Conservation (phyloP, 1,140 invertebrate genomes). For the Solen grandis region DNA sequence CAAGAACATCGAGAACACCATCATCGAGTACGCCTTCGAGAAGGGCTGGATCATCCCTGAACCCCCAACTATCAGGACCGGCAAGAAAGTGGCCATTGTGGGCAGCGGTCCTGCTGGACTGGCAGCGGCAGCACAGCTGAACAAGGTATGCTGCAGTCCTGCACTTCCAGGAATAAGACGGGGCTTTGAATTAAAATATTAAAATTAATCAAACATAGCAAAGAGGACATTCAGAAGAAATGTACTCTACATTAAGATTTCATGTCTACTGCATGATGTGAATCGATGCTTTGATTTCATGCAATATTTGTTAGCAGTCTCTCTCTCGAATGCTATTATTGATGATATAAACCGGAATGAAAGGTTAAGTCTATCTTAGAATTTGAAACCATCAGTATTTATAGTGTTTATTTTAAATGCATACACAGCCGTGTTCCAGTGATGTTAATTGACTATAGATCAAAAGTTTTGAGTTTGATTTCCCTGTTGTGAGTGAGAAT, state of each 20-base stretch:
- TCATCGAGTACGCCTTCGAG: conserved; percentile 99
- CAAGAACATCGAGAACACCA: conserved; percentile 99
- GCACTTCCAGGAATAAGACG: background rate
- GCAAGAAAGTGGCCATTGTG: conserved; percentile 94
- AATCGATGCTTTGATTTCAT: background rate
- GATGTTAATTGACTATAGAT: too few species aligned
- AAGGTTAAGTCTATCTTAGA: too few species aligned
- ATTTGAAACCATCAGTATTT: too few species aligned
- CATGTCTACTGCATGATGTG: background rate
- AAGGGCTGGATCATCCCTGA: conserved; percentile 94
- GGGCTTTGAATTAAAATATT: background rate
- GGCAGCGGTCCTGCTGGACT: conserved; percentile 97
- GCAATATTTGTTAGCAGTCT: too few species aligned
- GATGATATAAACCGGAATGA: too few species aligned
- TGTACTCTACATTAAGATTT: background rate
- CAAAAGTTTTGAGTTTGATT: too few species aligned
- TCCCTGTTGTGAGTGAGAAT: too few species aligned
- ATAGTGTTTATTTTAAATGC: too few species aligned
- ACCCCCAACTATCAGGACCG: conserved; percentile 88
- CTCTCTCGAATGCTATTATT: too few species aligned
- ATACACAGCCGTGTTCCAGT: too few species aligned
- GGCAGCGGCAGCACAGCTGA: conserved; percentile 98
- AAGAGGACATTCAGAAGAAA: background rate
- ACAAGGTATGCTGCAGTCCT: conserved; percentile 86
- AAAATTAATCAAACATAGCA: background rate